Evolutionary conservation across 1,140 invertebrate species (phyloP), one percentile per base, ranked within the genome.

Genomic region (Frieseomelitta varia): DNA sequence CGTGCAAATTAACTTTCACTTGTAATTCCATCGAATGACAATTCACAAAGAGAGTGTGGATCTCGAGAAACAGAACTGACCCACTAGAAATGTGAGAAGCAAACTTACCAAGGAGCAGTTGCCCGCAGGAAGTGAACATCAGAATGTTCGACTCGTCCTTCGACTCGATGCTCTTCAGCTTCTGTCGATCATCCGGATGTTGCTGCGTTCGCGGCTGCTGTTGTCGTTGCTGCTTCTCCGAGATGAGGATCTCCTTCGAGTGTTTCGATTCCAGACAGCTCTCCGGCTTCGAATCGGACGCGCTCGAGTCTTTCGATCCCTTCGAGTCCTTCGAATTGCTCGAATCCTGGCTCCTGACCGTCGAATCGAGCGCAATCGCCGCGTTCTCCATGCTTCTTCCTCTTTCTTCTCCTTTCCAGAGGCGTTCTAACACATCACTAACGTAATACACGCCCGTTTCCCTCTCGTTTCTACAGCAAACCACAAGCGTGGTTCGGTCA

Each of bases 101-200:
- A 76, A 8, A 88, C 82, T 93, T 84, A 94, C 94, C 94, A 1
- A 95, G 89, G 0, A 95, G 71, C 14, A 95, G 86, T 80, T 95
- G 94, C 8, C 94, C 93, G 39, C 94, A 95, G 10, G 93, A 94
- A 0, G 92, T 93, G 69, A 95, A 92, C 93, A 95, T 95, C 12
- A 94, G 90, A 2, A 93, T 47, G 78, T 91, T 93, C 2, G 92
- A 91, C n/a, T 95, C 93, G 86, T 93, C 91, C 69, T 88, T 92
- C 3, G 73, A 39, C 69, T 93, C 87, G 4, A 81, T 34, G 24
- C 56, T 84, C 30, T 79, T 85, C 34, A 86, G 47, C 4, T 85
- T 89, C 27, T 89, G 79, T n/a, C 39, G 65, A 53, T 85, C 74
- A 0, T 84, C 77, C 4, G 55, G 72, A 15, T 34, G 74, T 17